Evolutionary conservation across 2,888 invertebrate species (phyloP), one percentile per base, ranked within the genome.

Genomic region (Gerris lacustris): DNA sequence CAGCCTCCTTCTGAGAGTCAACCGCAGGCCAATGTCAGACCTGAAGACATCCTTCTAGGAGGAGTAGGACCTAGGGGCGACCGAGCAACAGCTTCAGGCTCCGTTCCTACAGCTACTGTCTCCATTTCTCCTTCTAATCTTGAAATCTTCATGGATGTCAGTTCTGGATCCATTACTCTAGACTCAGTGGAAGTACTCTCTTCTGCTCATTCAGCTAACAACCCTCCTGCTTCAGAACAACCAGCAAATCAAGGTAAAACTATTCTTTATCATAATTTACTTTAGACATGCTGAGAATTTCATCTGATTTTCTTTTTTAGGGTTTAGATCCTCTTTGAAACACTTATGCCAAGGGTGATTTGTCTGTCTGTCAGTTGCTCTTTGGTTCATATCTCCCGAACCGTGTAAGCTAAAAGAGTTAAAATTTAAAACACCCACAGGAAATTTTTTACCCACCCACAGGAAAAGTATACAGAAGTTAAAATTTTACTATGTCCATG

Each of bases 61-160:
- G 55, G 55, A 31, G 31, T 31, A 31, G 31, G 31, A 31, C 31
- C 31, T 31, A 44, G 70, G 17, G 18, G 68, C 18, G 66, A 31
- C 70, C 63, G 73, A 7, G 17, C 70, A 47, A 67, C 71, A 70
- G 67, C 66, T 70, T 67, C 74, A 70, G 62, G 43, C 67, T 47
- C 45, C 72, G 69, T 63, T 66, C 64, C 73, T 43, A 44, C 75
- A n/a, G n/a, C 73, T 15, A 63, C 74, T 55, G 45, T 70, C 45
- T 72, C 72, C 63, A 63, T 74, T 6, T 68, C 69, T 66, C 66
- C 66, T 45, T 71, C 71, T 5, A 84, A 84, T 77, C 82, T 86
- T 71, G 85, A 85, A 76, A 84, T 87, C 73, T 82, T 86, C 76
- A 86, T 88, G 85, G 87, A 83, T 76, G 79, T 83, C 67, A 80